These are phyloP conservation scores for Eurytoma californica DNA, from an alignment of 2,888 invertebrate genomes.

Conservation along the genomic window DNA sequence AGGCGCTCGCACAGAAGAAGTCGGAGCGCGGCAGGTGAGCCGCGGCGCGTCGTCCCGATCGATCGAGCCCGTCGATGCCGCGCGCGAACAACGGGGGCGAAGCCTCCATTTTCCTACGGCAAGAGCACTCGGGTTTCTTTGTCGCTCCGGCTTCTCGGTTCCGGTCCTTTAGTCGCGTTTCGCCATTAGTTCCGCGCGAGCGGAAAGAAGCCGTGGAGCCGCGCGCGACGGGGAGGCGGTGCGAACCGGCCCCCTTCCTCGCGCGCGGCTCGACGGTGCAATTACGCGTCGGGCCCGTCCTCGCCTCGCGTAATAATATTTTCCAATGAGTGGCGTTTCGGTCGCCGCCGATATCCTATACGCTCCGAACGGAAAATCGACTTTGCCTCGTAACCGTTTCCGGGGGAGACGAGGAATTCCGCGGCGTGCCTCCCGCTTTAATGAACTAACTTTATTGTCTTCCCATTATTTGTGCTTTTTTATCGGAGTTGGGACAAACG, in stretches of 20 bases:
- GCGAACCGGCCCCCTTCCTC: background rate
- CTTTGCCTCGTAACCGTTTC: slow-evolving; percentile 1
- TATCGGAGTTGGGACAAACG: too few species aligned
- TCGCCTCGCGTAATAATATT: slow-evolving; percentile 64
- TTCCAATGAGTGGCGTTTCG: slow-evolving; percentile 61
- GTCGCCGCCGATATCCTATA: background rate
- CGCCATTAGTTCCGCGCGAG: slow-evolving; percentile 69
- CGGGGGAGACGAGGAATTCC: background rate
- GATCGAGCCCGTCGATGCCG: background rate
- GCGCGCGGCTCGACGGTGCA: background rate
- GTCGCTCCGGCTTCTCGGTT: slow-evolving; percentile 46
- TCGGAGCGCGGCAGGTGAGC: slow-evolving; percentile 1
- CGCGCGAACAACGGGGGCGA: background rate
- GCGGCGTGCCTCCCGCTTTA: background rate
- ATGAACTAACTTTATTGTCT: too few species aligned
- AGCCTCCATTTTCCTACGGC: background rate
- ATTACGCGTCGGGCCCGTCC: slow-evolving; percentile 57
- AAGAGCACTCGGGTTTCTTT: slow-evolving; percentile 46
- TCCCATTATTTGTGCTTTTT: too few species aligned
- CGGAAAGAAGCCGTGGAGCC: slow-evolving; percentile 58
- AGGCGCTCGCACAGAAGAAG: slow-evolving; percentile 3
- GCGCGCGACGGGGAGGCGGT: slow-evolving; percentile 46
- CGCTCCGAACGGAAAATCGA: background rate
- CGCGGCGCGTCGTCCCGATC: background rate
- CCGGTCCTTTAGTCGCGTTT: slow-evolving; percentile 48